Percentiles rank a stretch among this genome's conserved stretches.
phyloP scores from a whole-genome alignment of 2,888 invertebrate species.

The Ferdinandea cuprea region DNA sequence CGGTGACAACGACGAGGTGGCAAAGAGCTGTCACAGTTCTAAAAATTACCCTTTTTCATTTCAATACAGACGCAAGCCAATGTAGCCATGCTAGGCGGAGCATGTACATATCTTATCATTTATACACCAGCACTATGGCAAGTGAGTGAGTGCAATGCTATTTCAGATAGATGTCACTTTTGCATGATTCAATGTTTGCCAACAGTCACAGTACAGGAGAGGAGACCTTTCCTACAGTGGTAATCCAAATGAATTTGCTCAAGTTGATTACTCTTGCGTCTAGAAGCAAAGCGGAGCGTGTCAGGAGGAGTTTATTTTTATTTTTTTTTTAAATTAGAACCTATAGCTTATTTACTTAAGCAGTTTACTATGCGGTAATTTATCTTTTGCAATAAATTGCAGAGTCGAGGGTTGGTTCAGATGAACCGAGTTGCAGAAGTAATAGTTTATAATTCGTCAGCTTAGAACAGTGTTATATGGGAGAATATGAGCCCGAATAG shows the following conservation, averaged over 20 bases:
- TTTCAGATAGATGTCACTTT: slow-evolving; percentile 70
- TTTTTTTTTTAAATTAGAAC: slow-evolving; percentile 3
- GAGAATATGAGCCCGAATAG: no score
- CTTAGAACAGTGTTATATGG: no score
- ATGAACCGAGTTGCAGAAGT: no score
- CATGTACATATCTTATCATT: slow-evolving; percentile 1
- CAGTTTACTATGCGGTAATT: slow-evolving; percentile 4
- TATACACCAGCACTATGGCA: neutral
- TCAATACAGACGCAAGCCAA: slow-evolving; percentile 7
- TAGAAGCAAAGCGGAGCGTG: neutral
- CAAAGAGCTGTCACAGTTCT: slow-evolving; percentile 6
- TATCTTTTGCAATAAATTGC: slow-evolving; percentile 7
- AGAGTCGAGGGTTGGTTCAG: neutral
- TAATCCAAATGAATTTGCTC: slow-evolving; percentile 43
- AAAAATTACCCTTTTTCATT: slow-evolving; percentile 61
- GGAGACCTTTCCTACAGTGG: neutral
- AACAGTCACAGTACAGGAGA: slow-evolving; percentile 35
- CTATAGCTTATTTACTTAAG: slow-evolving; percentile 31
- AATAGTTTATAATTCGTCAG: no score
- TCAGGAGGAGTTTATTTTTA: neutral
- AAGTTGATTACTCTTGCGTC: slow-evolving; percentile 52
- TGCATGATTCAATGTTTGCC: slow-evolving; percentile 70
- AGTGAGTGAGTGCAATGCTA: slow-evolving; percentile 3
- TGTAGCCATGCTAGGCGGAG: no score
- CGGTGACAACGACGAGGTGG: neutral